Evolutionary conservation across 64 coral and sea anemone species (phyloP).

Genomic region (Pocillopora verrucosa): DNA sequence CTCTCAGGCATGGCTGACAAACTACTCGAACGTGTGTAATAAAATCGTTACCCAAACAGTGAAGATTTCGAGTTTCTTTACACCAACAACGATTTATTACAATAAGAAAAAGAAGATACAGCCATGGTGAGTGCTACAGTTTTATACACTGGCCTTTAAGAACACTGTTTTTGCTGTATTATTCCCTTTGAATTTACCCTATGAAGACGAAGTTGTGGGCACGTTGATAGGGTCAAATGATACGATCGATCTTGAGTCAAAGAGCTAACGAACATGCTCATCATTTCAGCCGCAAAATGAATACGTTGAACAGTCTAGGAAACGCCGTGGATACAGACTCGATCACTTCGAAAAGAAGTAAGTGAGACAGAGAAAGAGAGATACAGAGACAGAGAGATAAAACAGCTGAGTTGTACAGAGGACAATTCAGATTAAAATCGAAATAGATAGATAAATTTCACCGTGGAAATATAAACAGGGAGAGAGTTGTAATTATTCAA

Average conservation of each 20-base stretch:
- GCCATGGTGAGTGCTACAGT: slow-evolving; percentile 22
- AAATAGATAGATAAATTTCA: too few relatives aligned
- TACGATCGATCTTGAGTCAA: too few relatives aligned
- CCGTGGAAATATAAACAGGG: too few relatives aligned
- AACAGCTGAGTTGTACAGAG: too few relatives aligned
- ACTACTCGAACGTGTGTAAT: too few relatives aligned
- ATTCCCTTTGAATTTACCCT: too few relatives aligned
- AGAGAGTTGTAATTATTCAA: too few relatives aligned
- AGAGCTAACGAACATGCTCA: too few relatives aligned
- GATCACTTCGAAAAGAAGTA: slow-evolving; percentile 99
- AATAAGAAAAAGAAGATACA: not conserved
- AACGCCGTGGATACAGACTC: slow-evolving; percentile 92
- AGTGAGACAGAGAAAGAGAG: slow-evolving; percentile 1
- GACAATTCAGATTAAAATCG: too few relatives aligned
- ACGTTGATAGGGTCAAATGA: too few relatives aligned
- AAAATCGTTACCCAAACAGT: not conserved
- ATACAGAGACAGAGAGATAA: too few relatives aligned
- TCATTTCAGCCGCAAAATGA: slow-evolving; percentile 90
- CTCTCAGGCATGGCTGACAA: slow-evolving; percentile 31
- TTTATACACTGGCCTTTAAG: not conserved
- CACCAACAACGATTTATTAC: not conserved
- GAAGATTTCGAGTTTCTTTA: not conserved
- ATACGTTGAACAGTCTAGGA: slow-evolving; percentile 93
- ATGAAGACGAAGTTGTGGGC: not conserved
- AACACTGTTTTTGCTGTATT: not conserved